Evolutionary conservation across 35 echinoderm and acorn worm genomes (phyloP).

Genomic region (Hemicentrotus pulcherrimus): DNA sequence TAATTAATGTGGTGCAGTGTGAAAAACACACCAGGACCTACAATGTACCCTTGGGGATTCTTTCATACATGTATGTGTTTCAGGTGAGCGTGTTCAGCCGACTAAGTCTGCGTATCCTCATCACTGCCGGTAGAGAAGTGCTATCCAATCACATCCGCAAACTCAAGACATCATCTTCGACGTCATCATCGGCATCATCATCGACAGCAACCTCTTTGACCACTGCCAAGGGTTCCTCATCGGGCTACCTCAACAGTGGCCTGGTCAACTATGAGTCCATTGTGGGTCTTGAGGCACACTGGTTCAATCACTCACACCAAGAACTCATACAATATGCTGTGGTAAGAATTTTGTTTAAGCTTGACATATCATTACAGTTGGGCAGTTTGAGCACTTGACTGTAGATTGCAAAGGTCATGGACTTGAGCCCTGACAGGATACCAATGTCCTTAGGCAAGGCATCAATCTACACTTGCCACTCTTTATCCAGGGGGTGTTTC

Average conservation of each 20-base stretch:
- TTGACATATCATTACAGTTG: no score
- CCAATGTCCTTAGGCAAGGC: no score
- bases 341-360: conserved; percentile 38
- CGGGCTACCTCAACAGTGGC: conserved; percentile 41
- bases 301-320: conserved; percentile 58
- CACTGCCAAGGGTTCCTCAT: not conserved
- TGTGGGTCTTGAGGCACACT: conserved; percentile 60
- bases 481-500: no score
- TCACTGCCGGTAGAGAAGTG: not conserved
- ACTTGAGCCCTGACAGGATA: no score
- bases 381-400: no score
- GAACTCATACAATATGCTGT: conserved; percentile 53
- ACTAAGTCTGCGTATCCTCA: conserved; percentile 13
- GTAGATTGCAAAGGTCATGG: no score
- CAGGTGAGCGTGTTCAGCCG: conserved; percentile 10
- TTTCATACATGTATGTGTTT: not conserved
- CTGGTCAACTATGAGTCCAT: conserved; percentile 59
- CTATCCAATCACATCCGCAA: conserved; percentile 24
- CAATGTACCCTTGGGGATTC: not conserved
- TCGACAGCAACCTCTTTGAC: not conserved
- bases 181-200: conserved; percentile 40
- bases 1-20: no score
- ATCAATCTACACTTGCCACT: no score
- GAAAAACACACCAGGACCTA: not conserved
- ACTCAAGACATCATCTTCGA: conserved; percentile 52